Evolutionary conservation across 2,888 invertebrate genomes (phyloP), one percentile per base, ranked within the genome.

Genomic region (Melanostoma mellinum): DNA sequence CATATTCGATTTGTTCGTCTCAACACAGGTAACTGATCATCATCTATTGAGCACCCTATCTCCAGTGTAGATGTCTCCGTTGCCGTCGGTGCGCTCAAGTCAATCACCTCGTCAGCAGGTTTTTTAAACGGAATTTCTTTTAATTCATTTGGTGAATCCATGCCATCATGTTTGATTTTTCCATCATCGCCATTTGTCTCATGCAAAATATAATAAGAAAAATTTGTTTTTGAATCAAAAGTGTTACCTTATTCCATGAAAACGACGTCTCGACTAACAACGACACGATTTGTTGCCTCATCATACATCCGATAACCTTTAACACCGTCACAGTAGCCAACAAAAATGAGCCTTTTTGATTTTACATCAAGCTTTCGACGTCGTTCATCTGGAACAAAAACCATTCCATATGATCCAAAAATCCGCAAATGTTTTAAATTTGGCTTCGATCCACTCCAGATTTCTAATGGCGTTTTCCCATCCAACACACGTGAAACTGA

Each of bases 361-460:
- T 56, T 71, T 2, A 20, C 10, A 6, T 9, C 76, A 61, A 89
- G 90, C 0, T 89, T 89, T 36, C 10, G 38, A 46, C 88, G 72
- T 65, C 86, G 87, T 71, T 88, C 79, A 69, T 89, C 88, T 3
- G 89, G 89, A 42, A 90, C 75, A 60, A 89, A 88, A 4, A 87
- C 87, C 75, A 86, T 61, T 30, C 86, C 85, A 3, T 90, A 58
- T 33, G 67, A 78, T 10, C 86, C 91, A 88, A 92, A 91, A 32
- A 88, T 85, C 56, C 86, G 86, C 10, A 91, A 71, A 36, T 88
- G 86, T 44, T 80, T 76, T 0, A 91, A 44, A 73, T 89, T 85
- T 32, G 88, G 89, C 79, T 88, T 88, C 4, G 77, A 81, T 35
- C 55, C 73, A 44, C 86, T 82, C 89, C 90, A 90, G 4, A 87